These are phyloP conservation scores for Loripinus fragilis DNA, from an alignment of 2,888 invertebrate genomes.

Conservation along the genomic window DNA sequence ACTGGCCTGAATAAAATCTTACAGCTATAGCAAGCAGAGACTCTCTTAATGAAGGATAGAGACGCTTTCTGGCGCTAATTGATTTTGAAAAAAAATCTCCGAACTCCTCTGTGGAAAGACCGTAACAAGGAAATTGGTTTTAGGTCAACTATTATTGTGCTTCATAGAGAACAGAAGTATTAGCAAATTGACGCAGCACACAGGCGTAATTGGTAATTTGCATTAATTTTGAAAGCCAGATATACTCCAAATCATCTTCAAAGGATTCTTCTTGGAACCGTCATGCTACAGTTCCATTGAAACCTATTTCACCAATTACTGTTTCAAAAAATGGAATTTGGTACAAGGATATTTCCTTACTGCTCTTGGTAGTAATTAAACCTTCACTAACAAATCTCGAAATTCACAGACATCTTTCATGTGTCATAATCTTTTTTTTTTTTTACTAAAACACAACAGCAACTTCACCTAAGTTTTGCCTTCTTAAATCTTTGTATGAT, in stretches of 20 bases:
- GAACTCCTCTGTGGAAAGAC: slow-evolving; percentile 50
- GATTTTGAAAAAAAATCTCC: slow-evolving; percentile 61
- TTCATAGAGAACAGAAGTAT: slow-evolving; percentile 59
- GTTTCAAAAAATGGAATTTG: not conserved
- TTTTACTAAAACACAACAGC: too few species aligned
- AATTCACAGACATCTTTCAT: too few species aligned
- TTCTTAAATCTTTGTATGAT: too few species aligned
- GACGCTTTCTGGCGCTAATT: slow-evolving; percentile 46
- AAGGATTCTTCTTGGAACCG: slow-evolving; percentile 1
- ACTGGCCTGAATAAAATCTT: not conserved
- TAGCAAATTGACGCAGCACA: slow-evolving; percentile 64
- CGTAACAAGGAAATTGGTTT: slow-evolving; percentile 65
- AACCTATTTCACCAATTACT: not conserved
- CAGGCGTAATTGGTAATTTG: slow-evolving; percentile 65
- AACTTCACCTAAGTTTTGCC: too few species aligned
- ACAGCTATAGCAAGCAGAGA: not conserved
- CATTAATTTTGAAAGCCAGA: slow-evolving; percentile 54
- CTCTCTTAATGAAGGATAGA: slow-evolving; percentile 3
- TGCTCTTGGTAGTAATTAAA: not conserved
- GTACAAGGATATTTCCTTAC: not conserved
- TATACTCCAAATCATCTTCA: not conserved
- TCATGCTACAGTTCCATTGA: slow-evolving; percentile 12
- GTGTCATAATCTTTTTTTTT: too few species aligned
- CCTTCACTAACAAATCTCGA: too few species aligned
- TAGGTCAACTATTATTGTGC: slow-evolving; percentile 61